Evolutionary conservation across 1,140 invertebrate genomes (phyloP).

Genomic region (Argopecten irradians): DNA sequence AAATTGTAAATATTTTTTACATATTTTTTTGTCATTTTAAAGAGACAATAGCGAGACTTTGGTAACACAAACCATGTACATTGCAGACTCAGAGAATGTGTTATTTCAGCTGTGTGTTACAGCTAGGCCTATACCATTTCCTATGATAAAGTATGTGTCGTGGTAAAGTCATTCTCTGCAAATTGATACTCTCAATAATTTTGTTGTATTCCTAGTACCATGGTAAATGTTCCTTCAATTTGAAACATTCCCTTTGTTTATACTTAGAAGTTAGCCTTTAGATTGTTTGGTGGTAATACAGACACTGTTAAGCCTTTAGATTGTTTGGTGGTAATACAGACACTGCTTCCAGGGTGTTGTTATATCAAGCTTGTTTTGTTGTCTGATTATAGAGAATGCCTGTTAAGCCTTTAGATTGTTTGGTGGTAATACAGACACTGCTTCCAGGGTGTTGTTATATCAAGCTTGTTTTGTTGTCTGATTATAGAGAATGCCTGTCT

Average conservation of each 20-base stretch:
- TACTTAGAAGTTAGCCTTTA: neutral
- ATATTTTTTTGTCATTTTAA: neutral
- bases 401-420: too few species aligned
- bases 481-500: too few species aligned
- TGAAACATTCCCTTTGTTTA: slow-evolving; percentile 22
- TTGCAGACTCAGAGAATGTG: neutral
- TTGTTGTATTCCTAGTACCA: neutral
- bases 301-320: too few species aligned
- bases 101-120: neutral
- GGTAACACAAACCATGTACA: neutral
- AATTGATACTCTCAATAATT: neutral
- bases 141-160: neutral
- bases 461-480: neutral
- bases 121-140: neutral
- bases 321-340: neutral
- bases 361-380: neutral
- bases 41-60: neutral
- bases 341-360: neutral
- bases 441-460: neutral
- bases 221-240: neutral
- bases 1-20: neutral
- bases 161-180: neutral
- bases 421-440: neutral
- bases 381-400: neutral
- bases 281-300: neutral